phyloP scores from a whole-genome alignment of 2,888 invertebrate genomes.

The Trachelus stipa region DNA sequence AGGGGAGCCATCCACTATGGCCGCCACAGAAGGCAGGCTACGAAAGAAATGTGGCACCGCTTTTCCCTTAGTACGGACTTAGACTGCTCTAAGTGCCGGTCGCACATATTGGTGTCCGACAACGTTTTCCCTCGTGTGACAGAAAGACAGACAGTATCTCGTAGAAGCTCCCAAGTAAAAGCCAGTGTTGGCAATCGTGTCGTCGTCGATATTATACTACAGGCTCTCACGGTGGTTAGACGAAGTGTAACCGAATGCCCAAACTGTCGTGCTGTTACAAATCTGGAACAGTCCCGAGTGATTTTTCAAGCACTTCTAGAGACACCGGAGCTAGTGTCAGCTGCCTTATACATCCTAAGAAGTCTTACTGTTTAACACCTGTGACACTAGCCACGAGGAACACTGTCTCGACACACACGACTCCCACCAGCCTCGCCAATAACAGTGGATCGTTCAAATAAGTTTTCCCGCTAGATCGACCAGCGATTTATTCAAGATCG shows the following conservation, averaged over 20 bases:
- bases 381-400: background rate
- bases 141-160: slow-evolving; percentile 67
- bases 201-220: background rate
- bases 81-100: slow-evolving; percentile 61
- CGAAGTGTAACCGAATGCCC: slow-evolving; percentile 34
- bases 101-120: slow-evolving; percentile 48
- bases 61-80: slow-evolving; percentile 61
- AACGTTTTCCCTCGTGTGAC: slow-evolving; percentile 61
- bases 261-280: slow-evolving; percentile 3
- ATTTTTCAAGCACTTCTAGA: background rate
- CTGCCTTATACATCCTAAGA: background rate
- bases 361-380: background rate
- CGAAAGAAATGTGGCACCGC: slow-evolving; percentile 62
- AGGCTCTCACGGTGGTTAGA: background rate
- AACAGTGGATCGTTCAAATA: background rate
- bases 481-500: background rate
- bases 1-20: slow-evolving; percentile 58
- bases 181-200: background rate
- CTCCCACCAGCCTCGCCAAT: background rate
- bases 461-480: background rate
- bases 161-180: background rate
- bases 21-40: slow-evolving; percentile 60
- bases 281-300: background rate
- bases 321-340: background rate
- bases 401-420: background rate